Evolutionary conservation across 1,140 invertebrate genomes (phyloP).

Genomic region (Drosophila albomicans): DNA sequence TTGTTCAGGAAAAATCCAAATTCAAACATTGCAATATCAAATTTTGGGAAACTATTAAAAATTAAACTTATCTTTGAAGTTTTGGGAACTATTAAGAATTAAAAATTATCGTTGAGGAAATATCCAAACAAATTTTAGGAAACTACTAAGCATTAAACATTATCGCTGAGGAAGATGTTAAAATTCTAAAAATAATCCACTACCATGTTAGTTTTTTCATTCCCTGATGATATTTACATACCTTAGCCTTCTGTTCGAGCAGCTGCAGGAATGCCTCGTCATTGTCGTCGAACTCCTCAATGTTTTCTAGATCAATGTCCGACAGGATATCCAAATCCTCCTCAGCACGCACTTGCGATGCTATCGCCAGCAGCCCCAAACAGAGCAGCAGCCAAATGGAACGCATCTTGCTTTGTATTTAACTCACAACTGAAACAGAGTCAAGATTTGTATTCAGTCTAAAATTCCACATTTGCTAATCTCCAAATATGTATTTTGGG

Average conservation of each 20-base stretch:
- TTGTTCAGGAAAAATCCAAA: no score
- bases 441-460: neutral
- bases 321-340: slow-evolving; percentile 36
- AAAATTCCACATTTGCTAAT: neutral
- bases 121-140: no score
- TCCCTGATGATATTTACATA: slow-evolving; percentile 23
- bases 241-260: slow-evolving; percentile 77
- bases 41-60: no score
- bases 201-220: no score
- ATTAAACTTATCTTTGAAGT: no score
- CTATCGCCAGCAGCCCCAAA: slow-evolving; percentile 70
- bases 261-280: slow-evolving; percentile 76
- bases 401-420: slow-evolving; percentile 51
- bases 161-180: no score
- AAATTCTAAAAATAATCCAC: no score
- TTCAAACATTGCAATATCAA: no score
- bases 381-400: slow-evolving; percentile 68
- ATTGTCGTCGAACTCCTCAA: slow-evolving; percentile 72
- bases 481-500: neutral
- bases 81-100: no score
- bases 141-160: no score
- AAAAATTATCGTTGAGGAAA: no score
- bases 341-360: slow-evolving; percentile 51
- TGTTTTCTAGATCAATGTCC: slow-evolving; percentile 48
- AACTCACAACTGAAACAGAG: slow-evolving; percentile 30